Conservation (phyloP, 2,888 invertebrate genomes). For the Eupeodes latifasciatus region DNA sequence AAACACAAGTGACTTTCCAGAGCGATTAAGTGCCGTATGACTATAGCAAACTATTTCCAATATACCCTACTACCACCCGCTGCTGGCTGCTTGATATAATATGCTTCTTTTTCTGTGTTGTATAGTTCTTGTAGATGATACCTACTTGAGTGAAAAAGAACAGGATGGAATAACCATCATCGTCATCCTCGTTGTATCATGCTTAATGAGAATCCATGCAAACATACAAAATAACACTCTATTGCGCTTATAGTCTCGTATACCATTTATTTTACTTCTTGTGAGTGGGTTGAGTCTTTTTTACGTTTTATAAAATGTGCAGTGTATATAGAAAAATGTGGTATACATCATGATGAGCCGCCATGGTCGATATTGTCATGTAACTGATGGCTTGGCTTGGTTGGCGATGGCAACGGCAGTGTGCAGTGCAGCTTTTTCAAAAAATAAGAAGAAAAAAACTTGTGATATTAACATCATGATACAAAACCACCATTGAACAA, state of each 20-base stretch:
- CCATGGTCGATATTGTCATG: constrained; percentile 47
- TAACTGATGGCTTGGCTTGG: background rate
- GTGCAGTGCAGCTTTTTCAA: constrained; percentile 18
- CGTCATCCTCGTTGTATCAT: constrained; percentile 39
- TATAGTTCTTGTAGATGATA: constrained; percentile 33
- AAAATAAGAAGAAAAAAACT: constrained; percentile 1
- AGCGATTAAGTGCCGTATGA: too few species aligned
- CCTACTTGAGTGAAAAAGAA: constrained; percentile 36
- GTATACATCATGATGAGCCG: constrained; percentile 24
- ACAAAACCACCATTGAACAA: constrained; percentile 42
- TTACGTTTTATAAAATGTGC: background rate
- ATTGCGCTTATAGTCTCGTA: background rate
- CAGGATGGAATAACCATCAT: constrained; percentile 51
- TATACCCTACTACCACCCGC: constrained; percentile 22
- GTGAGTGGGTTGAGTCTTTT: constrained; percentile 43
- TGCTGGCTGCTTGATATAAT: background rate
- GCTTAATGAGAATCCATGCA: constrained; percentile 47
- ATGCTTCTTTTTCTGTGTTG: too few species aligned
- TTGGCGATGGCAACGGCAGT: background rate
- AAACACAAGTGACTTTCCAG: background rate
- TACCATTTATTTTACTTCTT: constrained; percentile 34
- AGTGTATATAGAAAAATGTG: background rate
- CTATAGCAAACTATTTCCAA: background rate
- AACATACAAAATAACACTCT: constrained; percentile 47
- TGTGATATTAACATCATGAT: constrained; percentile 58